Conservation (phyloP, 2,797 vertebrate genomes). For the Syngnathus rostellatus region DNA sequence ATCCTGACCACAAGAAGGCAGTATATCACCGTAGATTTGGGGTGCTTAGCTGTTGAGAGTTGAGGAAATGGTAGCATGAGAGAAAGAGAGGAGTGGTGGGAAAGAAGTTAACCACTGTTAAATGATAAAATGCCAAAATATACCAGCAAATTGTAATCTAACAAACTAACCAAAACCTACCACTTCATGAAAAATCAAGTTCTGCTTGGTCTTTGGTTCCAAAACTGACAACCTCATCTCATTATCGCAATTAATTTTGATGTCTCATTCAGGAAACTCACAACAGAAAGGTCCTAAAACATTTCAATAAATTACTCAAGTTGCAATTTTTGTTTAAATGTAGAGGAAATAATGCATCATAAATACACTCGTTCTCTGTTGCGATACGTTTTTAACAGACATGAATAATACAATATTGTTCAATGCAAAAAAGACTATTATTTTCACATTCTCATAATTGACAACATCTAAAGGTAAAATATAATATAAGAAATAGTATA, state of each 20-base stretch:
- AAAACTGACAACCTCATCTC: not conserved
- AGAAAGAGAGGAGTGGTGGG: not conserved
- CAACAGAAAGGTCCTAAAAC: not conserved
- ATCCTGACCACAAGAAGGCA: conserved; percentile 53
- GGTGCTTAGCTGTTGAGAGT: conserved; percentile 8
- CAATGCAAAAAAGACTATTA: not conserved
- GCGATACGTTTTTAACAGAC: not conserved
- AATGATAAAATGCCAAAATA: not conserved
- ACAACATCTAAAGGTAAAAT: not conserved
- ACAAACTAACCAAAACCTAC: not conserved
- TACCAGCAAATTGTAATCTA: no score
- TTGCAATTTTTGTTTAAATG: not conserved
- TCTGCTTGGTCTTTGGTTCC: not conserved
- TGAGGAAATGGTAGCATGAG: conserved; percentile 49
- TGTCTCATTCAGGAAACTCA: not conserved
- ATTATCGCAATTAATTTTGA: not conserved
- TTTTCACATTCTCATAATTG: not conserved
- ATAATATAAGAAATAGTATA: not conserved
- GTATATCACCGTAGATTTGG: conserved; percentile 31
- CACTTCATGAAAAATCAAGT: not conserved
- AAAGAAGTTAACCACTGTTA: not conserved
- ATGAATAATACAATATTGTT: not conserved
- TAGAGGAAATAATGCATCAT: not conserved
- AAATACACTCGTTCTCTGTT: not conserved
- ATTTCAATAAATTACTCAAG: not conserved